phyloP scores from a whole-genome alignment of 2,888 invertebrate species.

The Thera britannica region DNA sequence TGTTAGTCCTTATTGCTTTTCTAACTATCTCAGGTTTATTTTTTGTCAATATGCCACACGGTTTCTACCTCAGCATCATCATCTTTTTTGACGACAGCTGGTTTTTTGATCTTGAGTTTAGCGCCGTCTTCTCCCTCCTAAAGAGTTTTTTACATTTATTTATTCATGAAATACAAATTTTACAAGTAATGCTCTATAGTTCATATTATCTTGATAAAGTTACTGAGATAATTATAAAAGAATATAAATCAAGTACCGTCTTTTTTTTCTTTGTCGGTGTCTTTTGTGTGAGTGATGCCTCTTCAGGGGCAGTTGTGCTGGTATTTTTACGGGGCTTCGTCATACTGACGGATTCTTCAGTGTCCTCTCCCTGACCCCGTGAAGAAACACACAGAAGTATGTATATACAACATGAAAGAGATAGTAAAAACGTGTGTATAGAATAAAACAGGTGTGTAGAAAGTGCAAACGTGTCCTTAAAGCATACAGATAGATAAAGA shows the following conservation, averaged over 20 bases:
- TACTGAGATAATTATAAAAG: slow-evolving; percentile 71
- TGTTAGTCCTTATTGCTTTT: slow-evolving; percentile 52
- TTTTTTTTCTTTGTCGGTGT: slow-evolving; percentile 80
- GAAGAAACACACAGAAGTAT: slow-evolving; percentile 53
- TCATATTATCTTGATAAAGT: background rate
- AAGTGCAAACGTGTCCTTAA: slow-evolving; percentile 13
- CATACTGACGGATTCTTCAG: slow-evolving; percentile 80
- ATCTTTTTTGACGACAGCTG: slow-evolving; percentile 76
- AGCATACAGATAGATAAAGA: background rate
- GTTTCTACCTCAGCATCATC: slow-evolving; percentile 72
- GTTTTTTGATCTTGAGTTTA: slow-evolving; percentile 79
- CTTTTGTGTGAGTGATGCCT: slow-evolving; percentile 81
- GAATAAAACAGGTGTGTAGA: slow-evolving; percentile 10
- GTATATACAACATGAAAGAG: slow-evolving; percentile 46
- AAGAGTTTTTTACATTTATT: slow-evolving; percentile 2
- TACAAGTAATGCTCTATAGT: slow-evolving; percentile 1
- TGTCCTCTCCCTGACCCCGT: slow-evolving; percentile 75
- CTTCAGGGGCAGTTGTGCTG: slow-evolving; percentile 80
- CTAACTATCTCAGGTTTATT: slow-evolving; percentile 68
- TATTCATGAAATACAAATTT: slow-evolving; percentile 39
- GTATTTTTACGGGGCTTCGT: slow-evolving; percentile 79
- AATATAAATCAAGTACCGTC: slow-evolving; percentile 66
- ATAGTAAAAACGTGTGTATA: slow-evolving; percentile 28
- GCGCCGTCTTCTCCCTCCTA: slow-evolving; percentile 79
- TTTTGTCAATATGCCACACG: slow-evolving; percentile 22